Base-by-base conservation (phyloP, 2,888 invertebrate species). In the Lissonota sp. region DNA sequence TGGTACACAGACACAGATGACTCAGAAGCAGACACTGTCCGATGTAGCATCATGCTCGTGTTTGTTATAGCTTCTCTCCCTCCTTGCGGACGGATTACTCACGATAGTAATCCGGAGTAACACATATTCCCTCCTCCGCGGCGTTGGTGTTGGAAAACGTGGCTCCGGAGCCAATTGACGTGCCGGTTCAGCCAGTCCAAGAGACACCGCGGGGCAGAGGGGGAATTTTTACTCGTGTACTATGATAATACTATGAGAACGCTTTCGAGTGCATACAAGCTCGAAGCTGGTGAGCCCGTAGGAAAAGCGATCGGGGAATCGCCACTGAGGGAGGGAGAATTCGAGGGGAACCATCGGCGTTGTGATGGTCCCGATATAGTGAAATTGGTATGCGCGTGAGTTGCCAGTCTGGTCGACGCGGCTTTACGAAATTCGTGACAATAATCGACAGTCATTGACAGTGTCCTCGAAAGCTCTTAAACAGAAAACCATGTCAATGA, bases 121-220 rank as follows among this genome's bases (percentile, higher is more conserved):
- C 26, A 26, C 26, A 26, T n/a, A n/a, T 26, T 3, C 26, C 26
- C 26, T 26, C 26, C 26, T 26, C 26, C 1, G 26, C 26, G 3
- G 49, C 8, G 63, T 70, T 51, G 42, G 67, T 71, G 80, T 66
- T 42, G 14, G 67, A 62, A 67, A 80, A 72, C 71, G 75, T 67
- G 80, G 53, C 70, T 58, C 44, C 12, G 57, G 75, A 63, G 60
- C 60, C 75, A 80, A 80, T 80, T 72, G 75, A 67, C 75, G 75
- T 66, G 26, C 63, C 6, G n/a, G 37, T 4, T 42, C 40, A 42
- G 40, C 49, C 12, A 49, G 39, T 6, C 40, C 8, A 55, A 26
- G 39, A 60, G 12, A 42, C 10, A n/a, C 6, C 12, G 2, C 12
- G 40, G 12, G 3, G 8, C 14, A n/a, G 42, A 44, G 60, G 37